Base-by-base conservation (phyloP, 2,888 invertebrate species). In the Stomorhina lunata region DNA sequence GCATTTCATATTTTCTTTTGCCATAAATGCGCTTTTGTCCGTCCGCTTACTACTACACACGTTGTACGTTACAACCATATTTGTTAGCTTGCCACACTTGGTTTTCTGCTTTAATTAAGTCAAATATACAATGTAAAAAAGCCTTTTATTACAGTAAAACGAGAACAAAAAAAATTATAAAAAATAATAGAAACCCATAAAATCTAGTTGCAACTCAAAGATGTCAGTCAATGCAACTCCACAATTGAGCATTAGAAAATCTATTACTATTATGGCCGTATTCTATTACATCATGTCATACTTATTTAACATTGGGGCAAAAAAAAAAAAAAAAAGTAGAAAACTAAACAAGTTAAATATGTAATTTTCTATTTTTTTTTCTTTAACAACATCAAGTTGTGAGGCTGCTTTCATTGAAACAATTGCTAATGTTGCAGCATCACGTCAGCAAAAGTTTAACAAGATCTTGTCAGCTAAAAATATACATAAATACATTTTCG, bases 81-180 rank as follows among this genome's bases (percentile, higher is more conserved):
- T 79, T 76, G 75, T 25, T 45, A 71, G 66, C 69, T 80, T 82
- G 79, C 79, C 71, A 76, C 79, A 82, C 71, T 82, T 71, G 82
- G 79, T 57, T 55, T 66, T 75, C 34, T 80, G 79, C 71, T 76
- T 79, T 80, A 82, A 79, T 82, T 79, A 82, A 79, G 75, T 66
- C 71, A 82, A 82, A 71, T 71, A 80, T 71, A 71, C 79, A 79
- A 34, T 34, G 48, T 79, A 40, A 37, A 6, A 7, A n/a, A 10
- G 25, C 22, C 12, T 65, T 75, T 45, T 65, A 4, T 43, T 15
- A 6, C 10, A 53, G 9, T 22, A 5, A 43, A 22, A 43, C 50
- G 22, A 48, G 2, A 10, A 72, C 10, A 20, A n/a, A 53, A 25
- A 53, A 27, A 57, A 53, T 1, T 43, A 2, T n/a, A n/a, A 29